Evolutionary conservation across 1,140 invertebrate genomes (phyloP).

Genomic region (Nomia melanderi): DNA sequence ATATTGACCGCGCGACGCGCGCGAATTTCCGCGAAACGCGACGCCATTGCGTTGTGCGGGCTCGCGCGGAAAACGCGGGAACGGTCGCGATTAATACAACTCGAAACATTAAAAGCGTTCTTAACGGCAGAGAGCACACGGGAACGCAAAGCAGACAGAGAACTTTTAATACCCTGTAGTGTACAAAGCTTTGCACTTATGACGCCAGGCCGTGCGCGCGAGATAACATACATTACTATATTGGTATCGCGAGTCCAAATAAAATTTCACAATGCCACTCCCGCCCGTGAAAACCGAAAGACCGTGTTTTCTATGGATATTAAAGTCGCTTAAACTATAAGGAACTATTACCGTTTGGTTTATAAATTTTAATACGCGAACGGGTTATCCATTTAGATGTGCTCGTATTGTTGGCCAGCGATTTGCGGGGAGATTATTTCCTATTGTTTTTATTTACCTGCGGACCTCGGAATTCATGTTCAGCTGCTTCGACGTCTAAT

Average conservation of each 20-base stretch:
- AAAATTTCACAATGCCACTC: slow-evolving; percentile 18
- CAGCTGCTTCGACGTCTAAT: too few relatives aligned
- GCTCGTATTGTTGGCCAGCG: too few relatives aligned
- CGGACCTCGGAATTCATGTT: too few relatives aligned
- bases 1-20: slow-evolving; percentile 19
- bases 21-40: slow-evolving; percentile 14
- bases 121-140: slow-evolving; percentile 15
- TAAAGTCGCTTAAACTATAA: not conserved
- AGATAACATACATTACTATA: not conserved
- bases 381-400: too few relatives aligned
- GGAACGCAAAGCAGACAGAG: slow-evolving; percentile 8
- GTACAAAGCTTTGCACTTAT: slow-evolving; percentile 35
- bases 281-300: not conserved
- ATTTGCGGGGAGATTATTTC: too few relatives aligned
- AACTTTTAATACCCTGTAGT: slow-evolving; percentile 33
- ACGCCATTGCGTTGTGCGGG: not conserved
- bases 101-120: slow-evolving; percentile 57
- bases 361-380: not conserved
- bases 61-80: slow-evolving; percentile 13
- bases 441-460: too few relatives aligned
- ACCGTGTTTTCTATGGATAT: not conserved
- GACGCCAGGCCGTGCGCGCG: not conserved
- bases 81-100: slow-evolving; percentile 47
- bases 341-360: not conserved
- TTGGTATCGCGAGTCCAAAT: slow-evolving; percentile 14